Conservation (phyloP, 2,113 vertebrate genomes). For the Pelobates fuscus region DNA sequence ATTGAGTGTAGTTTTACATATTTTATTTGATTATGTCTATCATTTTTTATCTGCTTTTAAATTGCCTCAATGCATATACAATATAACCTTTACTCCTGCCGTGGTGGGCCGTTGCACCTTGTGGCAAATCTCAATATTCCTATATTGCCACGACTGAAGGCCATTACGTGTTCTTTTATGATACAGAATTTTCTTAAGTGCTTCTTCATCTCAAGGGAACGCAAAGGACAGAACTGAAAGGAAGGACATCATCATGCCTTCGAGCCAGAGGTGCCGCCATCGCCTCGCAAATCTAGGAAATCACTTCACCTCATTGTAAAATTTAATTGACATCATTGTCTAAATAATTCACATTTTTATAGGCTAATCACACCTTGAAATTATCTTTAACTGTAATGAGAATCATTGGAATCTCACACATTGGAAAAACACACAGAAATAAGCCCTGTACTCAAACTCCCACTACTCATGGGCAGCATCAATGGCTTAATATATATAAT, state of each 20-base stretch:
- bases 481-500: no score
- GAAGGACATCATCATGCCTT: constrained; percentile 9
- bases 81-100: constrained; percentile 63
- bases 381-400: background rate
- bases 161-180: constrained; percentile 35
- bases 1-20: no score
- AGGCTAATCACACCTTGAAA: constrained; percentile 24
- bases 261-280: constrained; percentile 31
- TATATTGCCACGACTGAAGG: background rate
- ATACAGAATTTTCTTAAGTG: background rate
- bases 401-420: no score
- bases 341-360: constrained; percentile 36
- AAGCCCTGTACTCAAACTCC: no score
- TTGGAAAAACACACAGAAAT: no score
- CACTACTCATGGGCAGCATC: no score
- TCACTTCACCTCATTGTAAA: background rate
- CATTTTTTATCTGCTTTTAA: no score
- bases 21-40: no score
- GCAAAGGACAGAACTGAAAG: constrained; percentile 13
- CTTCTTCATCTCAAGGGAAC: constrained; percentile 40
- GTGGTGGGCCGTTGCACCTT: constrained; percentile 44
- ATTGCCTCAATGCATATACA: constrained; percentile 65
- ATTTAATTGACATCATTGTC: constrained; percentile 18
- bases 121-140: constrained; percentile 48
- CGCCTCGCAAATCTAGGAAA: constrained; percentile 10